phyloP scores from a whole-genome alignment of 2,888 invertebrate species.

The Aspidiotus destructor region DNA sequence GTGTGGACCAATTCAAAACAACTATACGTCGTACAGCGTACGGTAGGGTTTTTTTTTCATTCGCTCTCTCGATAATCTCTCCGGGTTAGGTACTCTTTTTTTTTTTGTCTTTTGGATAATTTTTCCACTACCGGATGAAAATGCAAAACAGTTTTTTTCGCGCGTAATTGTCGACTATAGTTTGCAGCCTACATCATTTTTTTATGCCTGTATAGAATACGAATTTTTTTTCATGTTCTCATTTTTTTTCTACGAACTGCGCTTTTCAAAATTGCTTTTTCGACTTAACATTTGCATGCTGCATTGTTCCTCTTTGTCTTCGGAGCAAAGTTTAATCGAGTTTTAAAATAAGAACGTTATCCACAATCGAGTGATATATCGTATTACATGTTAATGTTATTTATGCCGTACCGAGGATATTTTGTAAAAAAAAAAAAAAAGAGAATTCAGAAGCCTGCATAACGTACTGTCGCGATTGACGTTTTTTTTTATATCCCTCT shows the following conservation, averaged over 20 bases:
- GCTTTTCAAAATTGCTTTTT: constrained; percentile 17
- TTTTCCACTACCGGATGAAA: constrained; percentile 6
- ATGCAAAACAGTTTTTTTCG: constrained; percentile 28
- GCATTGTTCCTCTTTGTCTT: background rate
- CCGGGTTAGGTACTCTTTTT: background rate
- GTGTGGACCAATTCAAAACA: constrained; percentile 11
- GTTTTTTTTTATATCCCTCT: background rate
- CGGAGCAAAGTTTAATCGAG: constrained; percentile 18
- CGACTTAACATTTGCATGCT: background rate
- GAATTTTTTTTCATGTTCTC: background rate
- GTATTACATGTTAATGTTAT: constrained; percentile 24
- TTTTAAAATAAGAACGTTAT: constrained; percentile 6
- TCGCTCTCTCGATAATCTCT: background rate
- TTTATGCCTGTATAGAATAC: background rate
- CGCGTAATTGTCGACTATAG: constrained; percentile 21
- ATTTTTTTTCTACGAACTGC: constrained; percentile 4
- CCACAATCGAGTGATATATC: constrained; percentile 20
- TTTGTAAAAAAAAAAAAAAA: too few species aligned
- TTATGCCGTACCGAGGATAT: background rate
- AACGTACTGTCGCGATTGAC: background rate
- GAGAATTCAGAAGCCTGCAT: background rate
- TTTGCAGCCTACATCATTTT: background rate
- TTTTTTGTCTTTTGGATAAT: background rate
- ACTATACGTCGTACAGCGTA: background rate
- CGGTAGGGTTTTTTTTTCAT: constrained; percentile 1